Evolutionary conservation across 1,140 invertebrate species (phyloP).

Genomic region (Trichoplusia ni): DNA sequence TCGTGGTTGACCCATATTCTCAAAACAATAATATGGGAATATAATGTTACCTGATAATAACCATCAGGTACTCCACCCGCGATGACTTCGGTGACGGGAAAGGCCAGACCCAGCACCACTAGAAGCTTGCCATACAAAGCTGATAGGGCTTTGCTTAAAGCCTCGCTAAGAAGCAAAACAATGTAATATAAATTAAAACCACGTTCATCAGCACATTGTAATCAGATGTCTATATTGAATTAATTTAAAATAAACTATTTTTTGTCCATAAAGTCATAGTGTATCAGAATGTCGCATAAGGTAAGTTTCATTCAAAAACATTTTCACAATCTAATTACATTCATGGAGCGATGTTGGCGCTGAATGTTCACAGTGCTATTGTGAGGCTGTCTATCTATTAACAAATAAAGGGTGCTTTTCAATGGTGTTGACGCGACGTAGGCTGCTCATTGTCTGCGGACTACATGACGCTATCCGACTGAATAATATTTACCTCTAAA

Average conservation of each 20-base stretch:
- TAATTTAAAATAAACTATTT: too few species aligned
- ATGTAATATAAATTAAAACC: neutral
- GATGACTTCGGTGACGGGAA: conserved; percentile 87
- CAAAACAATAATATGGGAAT: too few species aligned
- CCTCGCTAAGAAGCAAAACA: conserved; percentile 68
- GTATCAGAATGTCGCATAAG: too few species aligned
- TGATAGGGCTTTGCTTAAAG: conserved; percentile 83
- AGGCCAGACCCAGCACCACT: conserved; percentile 89
- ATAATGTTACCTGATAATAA: conserved; percentile 84
- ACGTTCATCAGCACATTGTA: too few species aligned
- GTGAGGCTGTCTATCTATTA: conserved; percentile 58
- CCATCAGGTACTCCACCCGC: conserved; percentile 84
- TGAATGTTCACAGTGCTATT: conserved; percentile 53
- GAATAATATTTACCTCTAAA: conserved; percentile 51
- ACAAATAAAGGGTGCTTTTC: conserved; percentile 61
- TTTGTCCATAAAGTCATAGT: neutral
- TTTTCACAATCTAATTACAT: conserved; percentile 55
- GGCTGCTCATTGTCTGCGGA: conserved; percentile 48
- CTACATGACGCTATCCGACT: conserved; percentile 46
- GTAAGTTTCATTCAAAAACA: conserved; percentile 13
- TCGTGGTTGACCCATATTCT: too few species aligned
- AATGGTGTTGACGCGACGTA: conserved; percentile 61
- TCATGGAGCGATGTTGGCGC: conserved; percentile 36
- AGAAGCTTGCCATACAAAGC: conserved; percentile 90
- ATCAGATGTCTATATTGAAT: too few species aligned